Evolutionary conservation across 2,888 invertebrate genomes (phyloP), one percentile per base, ranked within the genome.

Genomic region (Ernsta delagoae): DNA sequence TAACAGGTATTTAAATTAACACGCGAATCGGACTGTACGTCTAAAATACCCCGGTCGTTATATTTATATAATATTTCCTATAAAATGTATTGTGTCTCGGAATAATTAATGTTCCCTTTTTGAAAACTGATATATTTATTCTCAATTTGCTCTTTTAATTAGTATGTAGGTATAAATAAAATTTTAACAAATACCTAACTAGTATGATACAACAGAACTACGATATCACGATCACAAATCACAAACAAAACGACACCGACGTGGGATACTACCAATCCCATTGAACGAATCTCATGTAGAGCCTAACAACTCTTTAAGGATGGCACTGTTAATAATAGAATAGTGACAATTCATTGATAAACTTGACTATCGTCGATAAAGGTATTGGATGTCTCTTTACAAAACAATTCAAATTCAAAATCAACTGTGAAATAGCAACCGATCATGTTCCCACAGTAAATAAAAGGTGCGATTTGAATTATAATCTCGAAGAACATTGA

Each of bases 221-320:
- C 24, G 24, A 24, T 24, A 24, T 3, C 24, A 24, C 24, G 24
- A 24, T 24, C 24, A 24, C 24, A 24, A 16, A 50, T 50, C 50
- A 16, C 7, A 16, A 50, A 16, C 50, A 74, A 74, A 78, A 74
- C 75, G 84, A 84, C 83, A 83, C 83, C 84, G 83, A 83, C 84
- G 78, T 78, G 7, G 4, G 39, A 39, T 5, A 39, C 7, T 39
- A 39, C 39, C 7, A 43, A 9, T 9, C 39, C 3, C 3, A 41
- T 78, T 72, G 74, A 74, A 77, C 72, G 75, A 77, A 78, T 80
- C 82, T 78, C 41, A 69, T 39, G 61, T 63, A 34, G 63, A 63
- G 16, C 48, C 41, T 75, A 75, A 75, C 71, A 75, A 79, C 71
- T 75, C 71, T 78, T 72, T 81, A 83, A 80, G 76, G 82, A 81